Percentiles rank a stretch among this genome's conserved stretches.
phyloP scores from a whole-genome alignment of 1,140 invertebrate species.

The Drosophila rhopaloa region DNA sequence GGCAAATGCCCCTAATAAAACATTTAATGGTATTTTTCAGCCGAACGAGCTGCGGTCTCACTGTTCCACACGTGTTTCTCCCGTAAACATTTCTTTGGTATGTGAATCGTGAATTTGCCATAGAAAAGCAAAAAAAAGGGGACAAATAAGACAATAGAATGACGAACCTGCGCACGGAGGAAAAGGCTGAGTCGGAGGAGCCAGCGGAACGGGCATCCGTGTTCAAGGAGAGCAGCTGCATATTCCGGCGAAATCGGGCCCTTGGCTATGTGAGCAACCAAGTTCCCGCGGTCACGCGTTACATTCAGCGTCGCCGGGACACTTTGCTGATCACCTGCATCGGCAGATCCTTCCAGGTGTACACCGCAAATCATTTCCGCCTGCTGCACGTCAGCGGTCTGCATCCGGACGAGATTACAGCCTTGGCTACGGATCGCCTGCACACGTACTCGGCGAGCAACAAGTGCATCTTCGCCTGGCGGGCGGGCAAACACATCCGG shows the following conservation, averaged over 20 bases:
- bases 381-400: conserved; percentile 92
- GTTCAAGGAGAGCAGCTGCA: conserved; percentile 87
- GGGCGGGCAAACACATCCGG: conserved; percentile 93
- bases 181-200: conserved; percentile 27
- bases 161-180: conserved; percentile 45
- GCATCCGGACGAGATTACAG: conserved; percentile 93
- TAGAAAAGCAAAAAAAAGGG: conserved; percentile 17
- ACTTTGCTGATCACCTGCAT: conserved; percentile 95
- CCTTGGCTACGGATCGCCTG: conserved; percentile 91
- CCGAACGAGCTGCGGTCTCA: conserved; percentile 3
- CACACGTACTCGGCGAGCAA: conserved; percentile 94
- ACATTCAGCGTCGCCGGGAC: conserved; percentile 93
- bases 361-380: conserved; percentile 92
- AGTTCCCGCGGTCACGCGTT: conserved; percentile 93
- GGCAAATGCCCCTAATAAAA: not conserved
- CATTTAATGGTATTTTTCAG: not conserved
- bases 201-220: conserved; percentile 20
- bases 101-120: not conserved
- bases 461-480: conserved; percentile 93
- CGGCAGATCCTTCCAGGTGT: conserved; percentile 96
- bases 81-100: conserved; percentile 49
- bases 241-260: conserved; percentile 93
- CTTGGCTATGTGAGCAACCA: conserved; percentile 97
- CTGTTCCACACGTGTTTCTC: conserved; percentile 48
- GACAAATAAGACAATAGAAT: conserved; percentile 24